phyloP scores from a whole-genome alignment of 1,140 invertebrate species.

The Drosophila truncata region DNA sequence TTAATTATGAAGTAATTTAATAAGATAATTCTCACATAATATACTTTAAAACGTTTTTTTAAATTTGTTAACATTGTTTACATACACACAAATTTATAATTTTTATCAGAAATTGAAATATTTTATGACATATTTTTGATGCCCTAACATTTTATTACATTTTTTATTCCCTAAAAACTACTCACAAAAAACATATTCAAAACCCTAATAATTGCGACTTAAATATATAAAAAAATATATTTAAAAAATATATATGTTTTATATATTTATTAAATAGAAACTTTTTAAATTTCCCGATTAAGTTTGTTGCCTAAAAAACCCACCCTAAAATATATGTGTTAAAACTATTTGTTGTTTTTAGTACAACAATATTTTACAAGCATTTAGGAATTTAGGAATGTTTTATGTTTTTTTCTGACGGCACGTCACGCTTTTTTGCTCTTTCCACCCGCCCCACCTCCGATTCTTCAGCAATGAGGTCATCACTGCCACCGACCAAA shows the following conservation, averaged over 20 bases:
- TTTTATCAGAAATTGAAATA: too few relatives aligned
- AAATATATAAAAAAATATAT: neutral
- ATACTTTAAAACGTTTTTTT: too few relatives aligned
- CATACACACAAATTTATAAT: too few relatives aligned
- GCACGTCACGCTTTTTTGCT: constrained; percentile 11
- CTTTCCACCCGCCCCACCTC: constrained; percentile 1
- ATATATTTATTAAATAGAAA: neutral
- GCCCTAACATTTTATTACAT: neutral
- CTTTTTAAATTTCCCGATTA: neutral
- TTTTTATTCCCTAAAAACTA: neutral
- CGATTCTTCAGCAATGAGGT: constrained; percentile 45
- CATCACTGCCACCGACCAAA: constrained; percentile 9
- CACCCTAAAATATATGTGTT: neutral
- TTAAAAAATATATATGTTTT: neutral
- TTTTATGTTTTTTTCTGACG: constrained; percentile 9
- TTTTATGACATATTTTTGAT: too few relatives aligned
- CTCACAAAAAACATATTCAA: neutral
- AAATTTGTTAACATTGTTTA: too few relatives aligned
- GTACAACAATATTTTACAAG: constrained; percentile 12
- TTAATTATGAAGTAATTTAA: neutral
- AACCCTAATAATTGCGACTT: too few relatives aligned
- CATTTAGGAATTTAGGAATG: constrained; percentile 14
- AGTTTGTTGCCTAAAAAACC: neutral
- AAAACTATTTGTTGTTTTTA: neutral
- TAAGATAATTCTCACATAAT: neutral